These are phyloP conservation scores for Cebus imitator DNA, from an alignment of 2,113 vertebrate species.

Conservation along the genomic window DNA sequence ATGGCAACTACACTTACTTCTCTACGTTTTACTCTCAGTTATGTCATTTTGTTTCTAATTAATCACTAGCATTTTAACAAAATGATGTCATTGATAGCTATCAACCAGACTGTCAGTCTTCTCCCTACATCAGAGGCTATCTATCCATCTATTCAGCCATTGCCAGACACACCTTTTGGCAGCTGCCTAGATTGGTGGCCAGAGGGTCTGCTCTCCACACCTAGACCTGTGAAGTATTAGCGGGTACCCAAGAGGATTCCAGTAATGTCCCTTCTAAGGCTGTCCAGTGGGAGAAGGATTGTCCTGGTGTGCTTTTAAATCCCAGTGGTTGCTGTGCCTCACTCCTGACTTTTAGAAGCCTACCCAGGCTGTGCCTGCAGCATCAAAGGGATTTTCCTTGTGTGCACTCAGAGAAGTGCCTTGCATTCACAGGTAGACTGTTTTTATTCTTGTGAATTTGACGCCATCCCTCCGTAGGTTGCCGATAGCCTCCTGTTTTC, in stretches of 20 bases:
- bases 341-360: neutral
- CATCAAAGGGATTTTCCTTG: neutral
- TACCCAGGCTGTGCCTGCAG: neutral
- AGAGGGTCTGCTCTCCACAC: neutral
- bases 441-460: neutral
- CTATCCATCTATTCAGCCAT: neutral
- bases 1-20: neutral
- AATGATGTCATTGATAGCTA: neutral
- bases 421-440: neutral
- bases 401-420: neutral
- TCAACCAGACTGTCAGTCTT: neutral
- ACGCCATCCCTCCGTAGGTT: neutral
- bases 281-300: neutral
- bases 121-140: neutral
- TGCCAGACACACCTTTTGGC: neutral
- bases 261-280: neutral
- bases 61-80: neutral
- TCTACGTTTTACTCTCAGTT: neutral
- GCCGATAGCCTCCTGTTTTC: neutral
- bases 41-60: neutral
- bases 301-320: neutral
- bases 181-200: neutral
- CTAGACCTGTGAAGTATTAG: neutral
- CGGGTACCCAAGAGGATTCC: neutral
- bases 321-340: neutral